These are phyloP conservation scores for Podilymbus podiceps DNA, from an alignment of 2,113 vertebrate genomes.

Conservation along the genomic window DNA sequence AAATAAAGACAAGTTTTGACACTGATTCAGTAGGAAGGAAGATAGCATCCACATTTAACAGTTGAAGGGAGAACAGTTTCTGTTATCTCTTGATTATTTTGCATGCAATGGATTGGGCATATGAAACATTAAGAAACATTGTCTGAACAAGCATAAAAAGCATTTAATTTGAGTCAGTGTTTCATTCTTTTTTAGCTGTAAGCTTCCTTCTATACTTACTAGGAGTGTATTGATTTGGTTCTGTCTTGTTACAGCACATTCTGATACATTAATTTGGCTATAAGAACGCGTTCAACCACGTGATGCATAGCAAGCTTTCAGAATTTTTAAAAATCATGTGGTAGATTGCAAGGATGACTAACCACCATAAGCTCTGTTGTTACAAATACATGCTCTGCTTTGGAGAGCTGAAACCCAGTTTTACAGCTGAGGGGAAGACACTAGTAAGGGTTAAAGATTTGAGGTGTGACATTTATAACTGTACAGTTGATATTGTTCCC, in stretches of 20 bases:
- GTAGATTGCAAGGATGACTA: not conserved
- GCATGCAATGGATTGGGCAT: not conserved
- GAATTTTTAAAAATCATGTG: not conserved
- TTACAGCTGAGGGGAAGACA: not conserved
- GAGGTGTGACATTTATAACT: not conserved
- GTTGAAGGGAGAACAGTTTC: not conserved
- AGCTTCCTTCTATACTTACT: not conserved
- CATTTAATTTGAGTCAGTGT: not conserved
- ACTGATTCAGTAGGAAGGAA: not conserved
- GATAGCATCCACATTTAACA: not conserved
- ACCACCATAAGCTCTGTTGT: not conserved
- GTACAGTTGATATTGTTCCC: not conserved
- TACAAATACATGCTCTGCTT: not conserved
- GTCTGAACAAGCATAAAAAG: not conserved
- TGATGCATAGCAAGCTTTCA: not conserved
- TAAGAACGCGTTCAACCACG: not conserved
- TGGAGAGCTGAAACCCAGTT: not conserved
- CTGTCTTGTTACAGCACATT: not conserved
- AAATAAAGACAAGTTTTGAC: not conserved
- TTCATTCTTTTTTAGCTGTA: not conserved
- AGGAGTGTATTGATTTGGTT: not conserved
- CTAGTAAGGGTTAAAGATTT: not conserved
- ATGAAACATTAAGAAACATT: not conserved
- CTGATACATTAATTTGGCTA: not conserved
- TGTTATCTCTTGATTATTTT: not conserved